Evolutionary conservation across 1,140 invertebrate genomes (phyloP).

Genomic region (Ceratina australensis): DNA sequence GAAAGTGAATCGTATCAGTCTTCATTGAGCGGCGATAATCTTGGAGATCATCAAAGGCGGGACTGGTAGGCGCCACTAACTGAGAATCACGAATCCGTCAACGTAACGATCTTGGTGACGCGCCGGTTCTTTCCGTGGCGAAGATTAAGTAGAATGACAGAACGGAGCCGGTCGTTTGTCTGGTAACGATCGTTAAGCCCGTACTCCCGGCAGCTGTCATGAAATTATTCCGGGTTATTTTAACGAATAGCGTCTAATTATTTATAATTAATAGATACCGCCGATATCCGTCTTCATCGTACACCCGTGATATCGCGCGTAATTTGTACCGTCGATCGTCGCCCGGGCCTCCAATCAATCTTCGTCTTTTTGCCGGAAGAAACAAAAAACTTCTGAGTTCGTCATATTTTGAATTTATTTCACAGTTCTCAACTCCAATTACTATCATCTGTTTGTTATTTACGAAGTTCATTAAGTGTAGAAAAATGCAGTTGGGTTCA

Average conservation of each 20-base stretch:
- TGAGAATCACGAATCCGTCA: slow-evolving; percentile 73
- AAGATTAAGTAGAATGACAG: slow-evolving; percentile 55
- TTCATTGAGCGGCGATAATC: background rate
- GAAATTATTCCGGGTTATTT: slow-evolving; percentile 67
- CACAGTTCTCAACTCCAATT: background rate
- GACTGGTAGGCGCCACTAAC: slow-evolving; percentile 67
- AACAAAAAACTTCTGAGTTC: slow-evolving; percentile 5
- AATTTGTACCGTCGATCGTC: slow-evolving; percentile 59
- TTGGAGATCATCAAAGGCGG: background rate
- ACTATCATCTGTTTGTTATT: slow-evolving; percentile 9
- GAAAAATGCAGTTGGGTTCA: background rate
- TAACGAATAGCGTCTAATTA: slow-evolving; percentile 76
- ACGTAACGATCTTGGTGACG: slow-evolving; percentile 78
- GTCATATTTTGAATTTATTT: background rate
- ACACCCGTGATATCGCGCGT: slow-evolving; percentile 27
- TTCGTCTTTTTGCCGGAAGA: slow-evolving; percentile 11
- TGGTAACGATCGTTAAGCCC: slow-evolving; percentile 64
- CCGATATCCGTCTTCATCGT: slow-evolving; percentile 20
- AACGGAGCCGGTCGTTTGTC: slow-evolving; percentile 48
- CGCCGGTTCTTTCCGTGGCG: slow-evolving; percentile 69
- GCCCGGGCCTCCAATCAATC: slow-evolving; percentile 27
- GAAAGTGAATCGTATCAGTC: too few relatives aligned
- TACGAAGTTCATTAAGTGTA: background rate
- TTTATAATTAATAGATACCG: slow-evolving; percentile 74
- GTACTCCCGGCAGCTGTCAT: slow-evolving; percentile 11